These are phyloP conservation scores for Chymomyza costata DNA, from an alignment of 1,140 invertebrate species.

Conservation along the genomic window DNA sequence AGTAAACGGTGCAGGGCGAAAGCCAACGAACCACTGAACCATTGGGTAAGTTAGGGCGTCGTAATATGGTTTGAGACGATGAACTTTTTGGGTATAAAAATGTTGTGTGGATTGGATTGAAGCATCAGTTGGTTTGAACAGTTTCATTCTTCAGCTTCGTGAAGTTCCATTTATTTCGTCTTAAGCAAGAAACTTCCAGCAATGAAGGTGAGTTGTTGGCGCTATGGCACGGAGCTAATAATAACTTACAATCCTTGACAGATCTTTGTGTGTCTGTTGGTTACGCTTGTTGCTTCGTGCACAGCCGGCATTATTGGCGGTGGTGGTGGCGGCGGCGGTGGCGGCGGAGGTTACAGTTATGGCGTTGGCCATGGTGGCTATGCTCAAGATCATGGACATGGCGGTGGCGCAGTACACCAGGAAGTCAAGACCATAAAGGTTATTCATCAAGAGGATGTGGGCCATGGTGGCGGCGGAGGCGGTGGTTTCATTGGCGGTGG, in stretches of 20 bases:
- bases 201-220: conserved; percentile 57
- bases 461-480: conserved; percentile 6
- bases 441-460: conserved; percentile 50
- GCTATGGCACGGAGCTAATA: not conserved
- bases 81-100: conserved; percentile 37
- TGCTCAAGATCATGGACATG: not conserved
- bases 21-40: conserved; percentile 16
- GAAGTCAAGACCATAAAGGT: conserved; percentile 53
- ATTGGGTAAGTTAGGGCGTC: conserved; percentile 32
- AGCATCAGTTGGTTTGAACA: conserved; percentile 49
- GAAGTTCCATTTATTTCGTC: conserved; percentile 62
- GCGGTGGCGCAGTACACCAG: conserved; percentile 24
- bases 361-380: conserved; percentile 29
- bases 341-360: conserved; percentile 56
- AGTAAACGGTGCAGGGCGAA: conserved; percentile 23
- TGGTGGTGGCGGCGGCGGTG: conserved; percentile 42
- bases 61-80: conserved; percentile 14
- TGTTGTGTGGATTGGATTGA: conserved; percentile 1
- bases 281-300: conserved; percentile 53
- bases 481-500: conserved; percentile 10
- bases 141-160: conserved; percentile 51
- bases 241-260: conserved; percentile 8
- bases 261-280: conserved; percentile 64
- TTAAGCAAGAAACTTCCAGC: conserved; percentile 69
- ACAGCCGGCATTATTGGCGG: conserved; percentile 61